Conservation (phyloP, 2,113 vertebrate species). For the Daboia siamensis region DNA sequence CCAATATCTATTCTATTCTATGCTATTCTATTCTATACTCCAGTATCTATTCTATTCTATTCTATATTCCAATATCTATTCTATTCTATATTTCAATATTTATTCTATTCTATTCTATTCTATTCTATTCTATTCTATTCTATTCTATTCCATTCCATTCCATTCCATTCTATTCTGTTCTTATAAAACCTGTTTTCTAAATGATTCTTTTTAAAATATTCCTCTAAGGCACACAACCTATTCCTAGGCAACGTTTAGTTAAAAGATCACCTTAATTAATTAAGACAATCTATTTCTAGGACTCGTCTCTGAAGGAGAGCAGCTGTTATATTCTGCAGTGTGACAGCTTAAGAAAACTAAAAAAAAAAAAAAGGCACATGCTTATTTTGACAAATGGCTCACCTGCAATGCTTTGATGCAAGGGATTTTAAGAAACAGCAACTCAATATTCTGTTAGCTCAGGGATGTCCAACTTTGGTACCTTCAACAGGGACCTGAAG, state of each 20-base stretch:
- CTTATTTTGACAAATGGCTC: slow-evolving; percentile 27
- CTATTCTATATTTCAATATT: too few relatives aligned
- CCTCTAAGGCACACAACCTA: slow-evolving; percentile 27
- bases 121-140: too few relatives aligned
- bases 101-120: too few relatives aligned
- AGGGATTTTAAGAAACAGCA: not conserved
- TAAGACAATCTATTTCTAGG: not conserved
- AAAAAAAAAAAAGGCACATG: slow-evolving; percentile 37
- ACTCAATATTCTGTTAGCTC: slow-evolving; percentile 5
- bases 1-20: too few relatives aligned
- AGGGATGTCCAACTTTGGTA: not conserved
- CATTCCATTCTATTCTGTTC: too few relatives aligned
- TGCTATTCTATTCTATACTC: too few relatives aligned
- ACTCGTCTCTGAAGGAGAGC: not conserved
- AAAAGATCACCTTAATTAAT: slow-evolving; percentile 24
- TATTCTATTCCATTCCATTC: too few relatives aligned
- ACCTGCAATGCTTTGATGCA: slow-evolving; percentile 7
- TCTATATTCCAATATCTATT: too few relatives aligned
- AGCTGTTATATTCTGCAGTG: slow-evolving; percentile 42
- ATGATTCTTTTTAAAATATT: slow-evolving; percentile 35
- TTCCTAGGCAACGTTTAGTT: slow-evolving; percentile 26
- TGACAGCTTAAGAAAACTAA: slow-evolving; percentile 31
- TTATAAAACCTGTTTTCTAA: slow-evolving; percentile 19
- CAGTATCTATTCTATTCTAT: too few relatives aligned
- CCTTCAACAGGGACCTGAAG: not conserved